A percentile compares a stretch with the other conserved stretches of the same genome.
phyloP scores from a whole-genome alignment of 2,113 vertebrate genomes.

The Manacus vitellinus region DNA sequence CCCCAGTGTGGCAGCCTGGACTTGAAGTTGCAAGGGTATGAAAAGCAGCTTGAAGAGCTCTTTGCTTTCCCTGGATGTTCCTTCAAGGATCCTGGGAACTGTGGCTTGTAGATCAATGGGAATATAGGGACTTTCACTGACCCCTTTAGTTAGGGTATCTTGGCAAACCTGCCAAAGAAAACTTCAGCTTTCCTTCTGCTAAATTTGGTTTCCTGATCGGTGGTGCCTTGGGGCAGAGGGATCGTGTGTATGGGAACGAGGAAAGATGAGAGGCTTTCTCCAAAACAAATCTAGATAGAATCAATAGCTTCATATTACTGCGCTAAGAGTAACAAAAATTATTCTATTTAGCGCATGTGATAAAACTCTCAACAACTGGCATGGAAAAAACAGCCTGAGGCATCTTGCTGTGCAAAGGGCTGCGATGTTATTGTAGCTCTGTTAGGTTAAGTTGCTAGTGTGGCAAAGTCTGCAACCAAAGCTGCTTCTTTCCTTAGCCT shows the following conservation, averaged over 20 bases:
- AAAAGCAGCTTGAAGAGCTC: background rate
- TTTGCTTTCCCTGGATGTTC: background rate
- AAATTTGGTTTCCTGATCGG: background rate
- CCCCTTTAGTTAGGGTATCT: conserved; percentile 34
- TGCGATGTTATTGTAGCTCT: background rate
- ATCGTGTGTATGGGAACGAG: rapidly evolving
- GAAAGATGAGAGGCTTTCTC: background rate
- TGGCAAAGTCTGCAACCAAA: background rate
- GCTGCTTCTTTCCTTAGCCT: background rate
- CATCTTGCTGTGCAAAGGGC: background rate
- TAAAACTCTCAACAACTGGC: background rate
- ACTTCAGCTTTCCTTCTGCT: conserved; percentile 42
- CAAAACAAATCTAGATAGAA: background rate
- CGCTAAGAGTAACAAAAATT: background rate
- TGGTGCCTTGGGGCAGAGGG: background rate
- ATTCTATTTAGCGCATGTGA: background rate
- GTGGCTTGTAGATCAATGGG: background rate
- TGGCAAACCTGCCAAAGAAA: conserved; percentile 25
- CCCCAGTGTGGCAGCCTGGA: background rate
- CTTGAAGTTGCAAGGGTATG: background rate
- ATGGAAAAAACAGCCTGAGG: background rate
- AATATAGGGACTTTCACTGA: conserved; percentile 40
- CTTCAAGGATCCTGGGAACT: background rate
- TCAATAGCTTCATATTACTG: background rate
- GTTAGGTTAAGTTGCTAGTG: background rate